These are phyloP conservation scores for Ochotona princeps DNA, from an alignment of 2,113 vertebrate genomes.

Conservation along the genomic window DNA sequence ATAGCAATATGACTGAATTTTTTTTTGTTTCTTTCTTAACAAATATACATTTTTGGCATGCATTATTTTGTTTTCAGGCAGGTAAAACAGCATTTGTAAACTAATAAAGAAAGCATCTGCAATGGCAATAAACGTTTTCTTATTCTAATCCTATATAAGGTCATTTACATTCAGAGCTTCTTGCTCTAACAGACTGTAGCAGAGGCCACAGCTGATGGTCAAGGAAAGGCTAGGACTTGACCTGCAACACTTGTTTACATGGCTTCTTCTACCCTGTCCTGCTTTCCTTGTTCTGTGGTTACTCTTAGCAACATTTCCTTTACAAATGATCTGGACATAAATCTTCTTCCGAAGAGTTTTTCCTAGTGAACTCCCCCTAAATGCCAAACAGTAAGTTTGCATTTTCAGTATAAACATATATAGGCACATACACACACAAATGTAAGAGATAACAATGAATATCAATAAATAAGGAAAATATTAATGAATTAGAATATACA, in stretches of 20 bases:
- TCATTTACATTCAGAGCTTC: neutral
- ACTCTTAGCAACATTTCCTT: neutral
- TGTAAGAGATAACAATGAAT: neutral
- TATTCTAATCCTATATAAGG: neutral
- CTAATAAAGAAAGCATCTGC: neutral
- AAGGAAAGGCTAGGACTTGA: neutral
- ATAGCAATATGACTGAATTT: neutral
- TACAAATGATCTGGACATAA: neutral
- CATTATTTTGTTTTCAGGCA: neutral
- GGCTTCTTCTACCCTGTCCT: neutral
- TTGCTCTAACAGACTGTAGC: neutral
- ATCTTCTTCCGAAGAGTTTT: neutral
- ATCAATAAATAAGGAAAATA: neutral
- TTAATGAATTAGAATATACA: constrained; percentile 1
- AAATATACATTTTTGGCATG: neutral
- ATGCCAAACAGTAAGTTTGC: neutral
- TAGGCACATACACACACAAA: neutral
- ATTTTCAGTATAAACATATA: neutral
- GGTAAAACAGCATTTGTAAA: neutral
- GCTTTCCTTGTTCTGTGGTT: neutral
- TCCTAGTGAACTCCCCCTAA: neutral
- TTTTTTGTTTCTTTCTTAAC: neutral
- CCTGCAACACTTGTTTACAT: neutral
- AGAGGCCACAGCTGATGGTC: neutral
- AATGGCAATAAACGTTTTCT: neutral